Evolutionary conservation across 2,797 vertebrate species (phyloP).

Genomic region (Meriones psammophilus): DNA sequence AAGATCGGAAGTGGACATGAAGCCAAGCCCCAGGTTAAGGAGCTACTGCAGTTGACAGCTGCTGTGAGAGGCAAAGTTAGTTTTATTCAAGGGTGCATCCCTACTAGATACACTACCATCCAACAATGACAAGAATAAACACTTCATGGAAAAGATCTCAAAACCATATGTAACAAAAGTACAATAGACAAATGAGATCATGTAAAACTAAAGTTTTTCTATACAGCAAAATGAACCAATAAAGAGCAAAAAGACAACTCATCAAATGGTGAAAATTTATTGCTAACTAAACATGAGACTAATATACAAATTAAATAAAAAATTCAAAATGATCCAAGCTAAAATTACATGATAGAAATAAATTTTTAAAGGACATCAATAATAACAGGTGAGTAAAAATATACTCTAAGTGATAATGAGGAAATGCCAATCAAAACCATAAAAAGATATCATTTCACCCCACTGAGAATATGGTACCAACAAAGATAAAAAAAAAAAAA

Average conservation of each 20-base stretch:
- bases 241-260: not conserved
- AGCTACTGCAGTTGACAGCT: not conserved
- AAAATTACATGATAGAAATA: not conserved
- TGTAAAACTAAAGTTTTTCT: not conserved
- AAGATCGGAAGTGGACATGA: not conserved
- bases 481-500: not conserved
- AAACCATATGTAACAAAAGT: not conserved
- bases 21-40: not conserved
- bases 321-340: conserved; percentile 7
- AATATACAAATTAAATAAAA: not conserved
- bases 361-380: not conserved
- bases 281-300: not conserved
- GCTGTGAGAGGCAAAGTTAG: not conserved
- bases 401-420: not conserved
- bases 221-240: not conserved
- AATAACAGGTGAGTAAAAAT: not conserved
- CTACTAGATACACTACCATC: not conserved
- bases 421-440: not conserved
- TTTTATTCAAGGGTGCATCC: not conserved
- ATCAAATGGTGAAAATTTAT: not conserved
- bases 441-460: not conserved
- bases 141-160: not conserved
- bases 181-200: not conserved
- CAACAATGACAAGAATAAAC: not conserved
- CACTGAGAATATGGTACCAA: not conserved